These are phyloP conservation scores for Spilogale gracilis DNA, from an alignment of 2,113 vertebrate genomes.

Conservation along the genomic window DNA sequence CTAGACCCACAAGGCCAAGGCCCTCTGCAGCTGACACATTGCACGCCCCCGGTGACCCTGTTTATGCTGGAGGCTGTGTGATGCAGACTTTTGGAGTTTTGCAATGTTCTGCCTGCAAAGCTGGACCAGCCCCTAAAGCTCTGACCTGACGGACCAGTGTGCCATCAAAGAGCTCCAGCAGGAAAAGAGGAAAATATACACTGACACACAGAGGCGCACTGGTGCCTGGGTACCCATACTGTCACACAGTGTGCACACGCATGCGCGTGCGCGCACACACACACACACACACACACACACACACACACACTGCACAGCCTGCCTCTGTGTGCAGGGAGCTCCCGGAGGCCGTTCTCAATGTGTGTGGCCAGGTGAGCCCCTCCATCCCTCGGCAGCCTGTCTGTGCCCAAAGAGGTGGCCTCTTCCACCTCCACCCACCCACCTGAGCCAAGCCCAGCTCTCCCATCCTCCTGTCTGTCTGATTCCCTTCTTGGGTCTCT, in stretches of 20 bases:
- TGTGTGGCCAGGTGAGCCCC: background rate
- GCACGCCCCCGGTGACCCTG: background rate
- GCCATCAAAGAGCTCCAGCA: background rate
- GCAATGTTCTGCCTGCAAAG: background rate
- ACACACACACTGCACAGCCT: background rate
- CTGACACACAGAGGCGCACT: background rate
- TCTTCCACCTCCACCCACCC: background rate
- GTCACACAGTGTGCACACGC: background rate
- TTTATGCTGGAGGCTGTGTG: background rate
- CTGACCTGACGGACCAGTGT: background rate
- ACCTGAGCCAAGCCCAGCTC: slow-evolving; percentile 19
- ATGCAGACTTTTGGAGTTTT: background rate
- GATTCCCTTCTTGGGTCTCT: slow-evolving; percentile 60
- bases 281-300: background rate
- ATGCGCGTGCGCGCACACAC: rapidly evolving
- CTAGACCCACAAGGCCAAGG: background rate
- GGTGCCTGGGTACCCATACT: background rate
- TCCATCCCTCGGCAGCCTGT: background rate
- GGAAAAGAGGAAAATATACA: background rate
- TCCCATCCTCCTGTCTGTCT: slow-evolving; percentile 56
- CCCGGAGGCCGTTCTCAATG: background rate
- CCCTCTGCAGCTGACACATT: background rate
- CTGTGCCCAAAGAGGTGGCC: background rate
- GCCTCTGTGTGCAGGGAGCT: background rate
- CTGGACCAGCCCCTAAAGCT: background rate